Evolutionary conservation across 2,797 vertebrate genomes (phyloP).

Genomic region (Schizothorax lantsangensis): DNA sequence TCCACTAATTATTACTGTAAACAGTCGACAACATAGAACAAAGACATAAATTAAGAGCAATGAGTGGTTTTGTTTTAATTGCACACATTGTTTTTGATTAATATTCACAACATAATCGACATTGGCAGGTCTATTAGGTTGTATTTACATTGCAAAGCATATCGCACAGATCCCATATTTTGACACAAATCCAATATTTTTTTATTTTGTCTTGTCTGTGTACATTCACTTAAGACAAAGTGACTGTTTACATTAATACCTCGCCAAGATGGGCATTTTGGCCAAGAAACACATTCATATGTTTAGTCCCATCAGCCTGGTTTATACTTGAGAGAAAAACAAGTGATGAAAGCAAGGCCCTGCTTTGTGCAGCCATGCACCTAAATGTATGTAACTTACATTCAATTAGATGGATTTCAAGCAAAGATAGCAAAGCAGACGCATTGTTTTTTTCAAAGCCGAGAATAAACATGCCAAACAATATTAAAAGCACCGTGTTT

Average conservation of each 20-base stretch:
- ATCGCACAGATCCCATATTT: not conserved
- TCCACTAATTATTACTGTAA: not conserved
- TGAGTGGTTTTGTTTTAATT: not conserved
- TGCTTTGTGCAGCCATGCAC: not conserved
- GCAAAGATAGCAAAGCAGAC: not conserved
- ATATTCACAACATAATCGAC: not conserved
- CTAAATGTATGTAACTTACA: not conserved
- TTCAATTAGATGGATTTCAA: not conserved
- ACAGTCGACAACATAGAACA: not conserved
- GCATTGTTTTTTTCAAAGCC: not conserved
- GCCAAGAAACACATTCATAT: slow-evolving; percentile 1
- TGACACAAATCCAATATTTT: not conserved
- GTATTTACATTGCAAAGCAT: not conserved
- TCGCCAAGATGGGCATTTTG: not conserved
- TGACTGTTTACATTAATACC: slow-evolving; percentile 5
- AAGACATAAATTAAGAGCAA: not conserved
- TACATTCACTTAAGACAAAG: slow-evolving; percentile 21
- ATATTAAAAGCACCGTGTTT: not conserved
- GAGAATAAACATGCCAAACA: not conserved
- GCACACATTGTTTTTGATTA: not conserved
- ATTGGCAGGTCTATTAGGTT: not conserved
- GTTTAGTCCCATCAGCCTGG: not conserved
- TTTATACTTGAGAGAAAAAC: not conserved
- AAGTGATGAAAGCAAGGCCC: not conserved
- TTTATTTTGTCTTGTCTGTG: not conserved